Evolutionary conservation across 30 jellyfish, hydroid and myxozoan species (phyloP), one percentile per base, ranked within the genome.

Genomic region (Nemopilema nomurai): DNA sequence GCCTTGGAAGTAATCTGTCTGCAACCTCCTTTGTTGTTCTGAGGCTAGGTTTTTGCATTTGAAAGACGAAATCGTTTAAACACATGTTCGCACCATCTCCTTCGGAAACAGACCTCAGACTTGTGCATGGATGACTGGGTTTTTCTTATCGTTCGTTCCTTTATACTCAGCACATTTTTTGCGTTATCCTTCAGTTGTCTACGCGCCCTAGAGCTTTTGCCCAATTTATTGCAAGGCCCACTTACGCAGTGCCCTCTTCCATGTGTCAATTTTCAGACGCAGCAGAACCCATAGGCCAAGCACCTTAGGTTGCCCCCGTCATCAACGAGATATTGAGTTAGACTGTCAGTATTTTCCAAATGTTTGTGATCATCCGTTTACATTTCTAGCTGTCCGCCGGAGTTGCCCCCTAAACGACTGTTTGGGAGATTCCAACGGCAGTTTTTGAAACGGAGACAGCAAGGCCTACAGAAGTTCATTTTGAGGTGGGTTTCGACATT

Each of bases 341-440:
- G n/a, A n/a, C n/a, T n/a, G n/a, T n/a, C n/a, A n/a, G n/a, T n/a
- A n/a, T n/a, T n/a, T n/a, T n/a, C n/a, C n/a, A n/a, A n/a, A n/a
- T n/a, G n/a, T n/a, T n/a, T n/a, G n/a, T n/a, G n/a, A n/a, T n/a
- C n/a, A 79, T 24, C 18, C 65, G 32, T 31, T 69, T 18, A 8
- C 33, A 21, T 29, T 51, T 73, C 25, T 74, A 95, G 99, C 30
- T 79, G 81, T 30, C 90, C 95, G 24, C 99, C 99, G 13, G 99
- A 90, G 86, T 94, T 95, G 6, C 99, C 99, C 0, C 99, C 99
- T 28, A 95, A 95, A 81, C 91, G 97, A 18, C 80, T 95, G 57
- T 95, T 95, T 67, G 99, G 99, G 32, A 75, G 99, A 67, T 95
- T 95, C 80, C 96, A 95, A 71, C 87, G 99, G 32, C 96, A 85